Evolutionary conservation across 2,888 invertebrate species (phyloP), one percentile per base, ranked within the genome.

Genomic region (Aspidiotus rigidus): DNA sequence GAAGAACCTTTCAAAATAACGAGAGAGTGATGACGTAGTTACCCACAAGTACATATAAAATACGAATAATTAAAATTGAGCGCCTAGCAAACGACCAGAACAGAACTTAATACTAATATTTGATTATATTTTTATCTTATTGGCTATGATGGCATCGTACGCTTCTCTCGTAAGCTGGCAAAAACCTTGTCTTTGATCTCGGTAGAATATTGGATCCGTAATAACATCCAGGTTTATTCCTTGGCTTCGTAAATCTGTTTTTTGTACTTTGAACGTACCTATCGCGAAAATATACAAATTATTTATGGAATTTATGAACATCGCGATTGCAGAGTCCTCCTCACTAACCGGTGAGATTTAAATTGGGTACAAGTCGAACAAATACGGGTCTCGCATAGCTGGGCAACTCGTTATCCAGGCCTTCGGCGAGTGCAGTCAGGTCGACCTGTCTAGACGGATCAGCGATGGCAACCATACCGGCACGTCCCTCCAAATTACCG

Each of bases 231-330:
- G 55, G 77, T 98, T 84, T 77, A 88, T 97, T 6, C 90, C 92
- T 74, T 96, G 92, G 71, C 88, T 88, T 78, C 94, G 90, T 59
- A 98, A 82, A 77, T 94, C 90, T 56, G 87, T 87, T 80, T 99
- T 99, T 81, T 93, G 92, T 79, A 99, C 82, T 81, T 99, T 99
- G 79, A 92, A 98, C 28, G 98, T 99, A 89, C 93, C 93, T 92
- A 80, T 53, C 81, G 28, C n/a, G 17, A 10, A 49, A 49, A 49
- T 13, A 49, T 49, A 28, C 28, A 28, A 28, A 28, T 28, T 28
- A 28, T 28, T 28, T 28, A 3, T 28, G 28, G 28, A 28, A 28
- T 28, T 28, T 28, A 28, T 28, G 28, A 28, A 28, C 5, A 28
- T 28, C 28, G 28, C 28, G 28, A 28, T 28, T 1, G 28, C 28